These are phyloP conservation scores for Drosophila helvetica DNA, from an alignment of 2,888 invertebrate species.

Conservation along the genomic window DNA sequence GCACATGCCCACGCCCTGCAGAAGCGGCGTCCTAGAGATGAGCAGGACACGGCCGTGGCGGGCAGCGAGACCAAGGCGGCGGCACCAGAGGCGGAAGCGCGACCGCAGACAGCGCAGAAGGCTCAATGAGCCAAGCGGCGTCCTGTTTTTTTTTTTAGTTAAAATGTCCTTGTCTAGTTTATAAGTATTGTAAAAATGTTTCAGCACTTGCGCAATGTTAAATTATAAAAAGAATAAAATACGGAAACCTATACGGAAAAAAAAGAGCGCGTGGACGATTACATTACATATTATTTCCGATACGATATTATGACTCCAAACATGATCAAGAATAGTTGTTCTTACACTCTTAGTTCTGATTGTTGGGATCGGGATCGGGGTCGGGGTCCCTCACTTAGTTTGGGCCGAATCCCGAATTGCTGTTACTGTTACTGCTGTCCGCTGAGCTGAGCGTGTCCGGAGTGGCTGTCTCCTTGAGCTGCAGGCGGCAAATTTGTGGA, in stretches of 20 bases:
- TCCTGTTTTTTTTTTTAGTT: slow-evolving; percentile 59
- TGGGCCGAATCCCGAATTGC: slow-evolving; percentile 74
- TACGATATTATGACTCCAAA: too few relatives aligned
- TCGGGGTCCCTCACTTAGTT: slow-evolving; percentile 42
- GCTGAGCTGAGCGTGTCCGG: slow-evolving; percentile 84
- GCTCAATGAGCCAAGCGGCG: slow-evolving; percentile 38
- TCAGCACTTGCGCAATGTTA: slow-evolving; percentile 69
- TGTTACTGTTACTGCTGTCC: slow-evolving; percentile 84
- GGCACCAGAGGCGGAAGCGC: slow-evolving; percentile 27
- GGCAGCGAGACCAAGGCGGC: slow-evolving; percentile 68
- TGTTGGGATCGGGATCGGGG: background rate
- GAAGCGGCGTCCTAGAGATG: slow-evolving; percentile 78
- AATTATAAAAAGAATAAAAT: slow-evolving; percentile 63
- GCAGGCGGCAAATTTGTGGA: slow-evolving; percentile 81
- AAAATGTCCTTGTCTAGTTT: slow-evolving; percentile 68
- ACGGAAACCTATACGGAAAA: slow-evolving; percentile 25
- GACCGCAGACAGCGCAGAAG: slow-evolving; percentile 35
- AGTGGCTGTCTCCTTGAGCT: slow-evolving; percentile 82
- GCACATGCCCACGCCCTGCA: slow-evolving; percentile 50
- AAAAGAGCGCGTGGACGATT: background rate
- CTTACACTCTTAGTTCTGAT: background rate
- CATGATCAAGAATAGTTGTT: background rate
- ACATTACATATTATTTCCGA: slow-evolving; percentile 1
- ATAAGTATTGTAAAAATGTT: slow-evolving; percentile 74
- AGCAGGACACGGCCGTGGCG: slow-evolving; percentile 79